Evolutionary conservation across 2,797 vertebrate genomes (phyloP).

Genomic region (Fundulus diaphanus): DNA sequence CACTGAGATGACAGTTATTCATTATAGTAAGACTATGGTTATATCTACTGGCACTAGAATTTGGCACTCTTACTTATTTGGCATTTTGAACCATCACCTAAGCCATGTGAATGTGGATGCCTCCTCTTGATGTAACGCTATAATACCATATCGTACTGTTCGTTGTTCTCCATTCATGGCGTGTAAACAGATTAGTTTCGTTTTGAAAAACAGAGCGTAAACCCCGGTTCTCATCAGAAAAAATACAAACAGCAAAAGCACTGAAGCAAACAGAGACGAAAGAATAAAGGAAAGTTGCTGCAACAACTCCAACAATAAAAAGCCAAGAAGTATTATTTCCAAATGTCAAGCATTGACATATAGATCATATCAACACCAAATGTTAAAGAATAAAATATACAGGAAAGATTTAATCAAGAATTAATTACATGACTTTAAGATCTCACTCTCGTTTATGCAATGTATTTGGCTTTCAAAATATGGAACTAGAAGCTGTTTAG

Average conservation of each 20-base stretch:
- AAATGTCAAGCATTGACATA: conserved; percentile 94
- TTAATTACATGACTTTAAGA: conserved; percentile 94
- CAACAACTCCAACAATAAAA: conserved; percentile 84
- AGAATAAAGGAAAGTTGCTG: conserved; percentile 56
- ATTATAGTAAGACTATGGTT: conserved; percentile 82
- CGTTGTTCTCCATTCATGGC: conserved; percentile 65
- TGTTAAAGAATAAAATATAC: conserved; percentile 97
- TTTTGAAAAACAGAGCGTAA: conserved; percentile 64
- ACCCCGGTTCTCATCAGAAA: conserved; percentile 74
- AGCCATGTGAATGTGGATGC: conserved; percentile 70
- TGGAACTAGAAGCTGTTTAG: conserved; percentile 86
- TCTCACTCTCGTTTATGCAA: conserved; percentile 86
- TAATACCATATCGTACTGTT: conserved; percentile 63
- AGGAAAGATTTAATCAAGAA: conserved; percentile 94
- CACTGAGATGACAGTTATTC: conserved; percentile 82
- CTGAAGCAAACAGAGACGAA: conserved; percentile 72
- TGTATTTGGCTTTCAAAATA: conserved; percentile 98
- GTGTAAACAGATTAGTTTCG: conserved; percentile 72
- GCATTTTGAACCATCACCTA: conserved; percentile 71
- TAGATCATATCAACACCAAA: conserved; percentile 97
- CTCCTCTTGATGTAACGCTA: conserved; percentile 70
- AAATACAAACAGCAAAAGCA: conserved; percentile 77
- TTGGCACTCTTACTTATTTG: conserved; percentile 85
- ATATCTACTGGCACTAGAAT: conserved; percentile 80
- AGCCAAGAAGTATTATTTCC: conserved; percentile 91